Percentiles rank a stretch among this genome's conserved stretches.
phyloP scores from a whole-genome alignment of 2,888 invertebrate genomes.

The Drosophila ustulata region DNA sequence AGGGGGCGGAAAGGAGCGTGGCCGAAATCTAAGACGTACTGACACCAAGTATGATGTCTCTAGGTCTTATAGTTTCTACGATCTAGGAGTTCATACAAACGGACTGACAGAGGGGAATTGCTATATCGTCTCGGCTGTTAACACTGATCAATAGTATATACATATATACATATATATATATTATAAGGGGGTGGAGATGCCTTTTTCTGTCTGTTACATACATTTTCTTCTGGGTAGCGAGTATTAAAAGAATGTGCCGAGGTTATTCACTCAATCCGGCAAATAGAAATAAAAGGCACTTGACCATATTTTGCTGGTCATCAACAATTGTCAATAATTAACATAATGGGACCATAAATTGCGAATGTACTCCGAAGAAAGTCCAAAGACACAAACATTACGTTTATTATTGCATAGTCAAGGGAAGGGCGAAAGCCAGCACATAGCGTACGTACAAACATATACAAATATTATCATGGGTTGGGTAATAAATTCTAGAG shows the following conservation, averaged over 20 bases:
- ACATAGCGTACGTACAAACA: neutral
- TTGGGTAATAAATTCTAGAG: conserved; percentile 57
- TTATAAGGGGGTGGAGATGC: too few relatives aligned
- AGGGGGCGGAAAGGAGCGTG: too few relatives aligned
- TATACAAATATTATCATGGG: conserved; percentile 44
- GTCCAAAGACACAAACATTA: conserved; percentile 70
- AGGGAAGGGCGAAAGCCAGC: conserved; percentile 39
- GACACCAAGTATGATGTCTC: too few relatives aligned
- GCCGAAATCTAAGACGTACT: too few relatives aligned
- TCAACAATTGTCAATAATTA: conserved; percentile 80
- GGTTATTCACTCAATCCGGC: conserved; percentile 40
- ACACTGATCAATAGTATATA: too few relatives aligned
- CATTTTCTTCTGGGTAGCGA: too few relatives aligned
- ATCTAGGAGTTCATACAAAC: too few relatives aligned
- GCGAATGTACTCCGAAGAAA: conserved; percentile 67
- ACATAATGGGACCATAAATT: conserved; percentile 79
- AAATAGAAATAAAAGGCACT: conserved; percentile 60
- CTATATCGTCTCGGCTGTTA: too few relatives aligned
- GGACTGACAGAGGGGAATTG: too few relatives aligned
- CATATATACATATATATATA: too few relatives aligned
- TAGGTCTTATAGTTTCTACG: too few relatives aligned
- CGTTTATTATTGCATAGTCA: conserved; percentile 16
- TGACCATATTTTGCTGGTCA: conserved; percentile 36
- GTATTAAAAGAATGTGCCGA: conserved; percentile 27
- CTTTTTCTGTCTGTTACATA: too few relatives aligned